These are phyloP conservation scores for Limnephilus lunatus DNA, from an alignment of 2,888 invertebrate species.

Conservation along the genomic window DNA sequence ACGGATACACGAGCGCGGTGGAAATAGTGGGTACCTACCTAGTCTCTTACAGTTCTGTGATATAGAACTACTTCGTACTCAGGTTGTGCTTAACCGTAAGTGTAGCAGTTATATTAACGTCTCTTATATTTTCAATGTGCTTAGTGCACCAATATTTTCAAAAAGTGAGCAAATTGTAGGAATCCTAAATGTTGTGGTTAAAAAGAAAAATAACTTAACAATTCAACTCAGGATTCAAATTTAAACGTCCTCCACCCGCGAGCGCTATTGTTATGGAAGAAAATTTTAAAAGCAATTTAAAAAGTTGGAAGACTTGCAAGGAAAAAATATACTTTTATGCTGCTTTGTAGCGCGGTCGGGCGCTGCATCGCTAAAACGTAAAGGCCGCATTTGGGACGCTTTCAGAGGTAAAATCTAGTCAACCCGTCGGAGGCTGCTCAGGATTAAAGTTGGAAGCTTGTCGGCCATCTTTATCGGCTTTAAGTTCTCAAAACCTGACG, in stretches of 20 bases:
- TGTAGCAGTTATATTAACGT: neutral
- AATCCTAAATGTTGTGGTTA: conserved; percentile 2
- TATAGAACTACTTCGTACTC: neutral
- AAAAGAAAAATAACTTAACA: conserved; percentile 27
- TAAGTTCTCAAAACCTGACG: neutral
- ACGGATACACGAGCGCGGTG: neutral
- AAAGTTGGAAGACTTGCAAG: conserved; percentile 37
- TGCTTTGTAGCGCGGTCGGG: neutral
- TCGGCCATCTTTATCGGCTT: neutral
- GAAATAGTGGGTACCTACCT: neutral
- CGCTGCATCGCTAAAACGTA: conserved; percentile 8
- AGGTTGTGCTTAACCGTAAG: neutral
- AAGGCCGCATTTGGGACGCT: neutral
- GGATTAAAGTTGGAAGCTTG: neutral
- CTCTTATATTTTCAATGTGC: neutral
- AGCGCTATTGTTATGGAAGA: conserved; percentile 41
- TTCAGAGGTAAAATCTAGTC: neutral
- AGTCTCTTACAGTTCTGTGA: neutral
- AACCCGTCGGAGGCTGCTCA: neutral
- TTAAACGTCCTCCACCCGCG: conserved; percentile 38
- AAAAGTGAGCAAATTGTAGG: conserved; percentile 9
- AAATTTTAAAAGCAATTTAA: conserved; percentile 47
- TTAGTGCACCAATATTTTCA: neutral
- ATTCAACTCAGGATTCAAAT: conserved; percentile 47
- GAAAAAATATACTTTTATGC: conserved; percentile 5